Evolutionary conservation across 2,113 vertebrate species (phyloP), one percentile per base, ranked within the genome.

Genomic region (Oryzias melastigma): DNA sequence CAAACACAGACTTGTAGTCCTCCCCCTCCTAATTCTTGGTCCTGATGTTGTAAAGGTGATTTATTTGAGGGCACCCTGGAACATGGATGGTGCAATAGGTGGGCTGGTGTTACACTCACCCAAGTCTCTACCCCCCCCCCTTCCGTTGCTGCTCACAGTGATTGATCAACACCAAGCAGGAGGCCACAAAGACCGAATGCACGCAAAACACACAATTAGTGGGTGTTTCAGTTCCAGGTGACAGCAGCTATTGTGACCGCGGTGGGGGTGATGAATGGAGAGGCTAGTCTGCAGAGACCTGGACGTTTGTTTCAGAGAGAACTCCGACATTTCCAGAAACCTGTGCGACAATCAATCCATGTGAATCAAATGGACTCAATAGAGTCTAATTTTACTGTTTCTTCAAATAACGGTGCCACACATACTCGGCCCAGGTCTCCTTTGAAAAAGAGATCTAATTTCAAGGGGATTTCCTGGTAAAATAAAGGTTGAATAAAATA

Each of bases 31-130:
- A 29, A 14, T 45, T 16, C 16, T 47, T n/a, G 17, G 52, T 54
- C 14, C 5, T 1, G 7, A 45, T 69, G 75, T 83, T 69, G 67
- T 80, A 83, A 12, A 67, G 3, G 78, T 85, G 85, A 87, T 87
- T 87, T 81, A 87, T 87, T 4, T 2, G 65, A 64, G 73, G 75
- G 45, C 61, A 49, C 3, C 3, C 18, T 16, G 27, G 63, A 83
- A 87, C 82, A 83, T 35, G 52, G 66, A 19, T 19, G 71, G 58
- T 59, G 85, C 79, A 84, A 67, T 65, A 84, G 84, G 84, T 80
- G 71, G 29, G 73, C 53, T 46, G 61, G 14, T 20, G 75, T 64
- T 68, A 79, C 78, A 81, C 76, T 58, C 44, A 20, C 18, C 51
- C 56, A 27, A 27, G 7, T 14, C 56, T 43, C 5, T n/a, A n/a